Base-by-base conservation (phyloP, 2,797 vertebrate species). In the Aphelocoma californica region DNA sequence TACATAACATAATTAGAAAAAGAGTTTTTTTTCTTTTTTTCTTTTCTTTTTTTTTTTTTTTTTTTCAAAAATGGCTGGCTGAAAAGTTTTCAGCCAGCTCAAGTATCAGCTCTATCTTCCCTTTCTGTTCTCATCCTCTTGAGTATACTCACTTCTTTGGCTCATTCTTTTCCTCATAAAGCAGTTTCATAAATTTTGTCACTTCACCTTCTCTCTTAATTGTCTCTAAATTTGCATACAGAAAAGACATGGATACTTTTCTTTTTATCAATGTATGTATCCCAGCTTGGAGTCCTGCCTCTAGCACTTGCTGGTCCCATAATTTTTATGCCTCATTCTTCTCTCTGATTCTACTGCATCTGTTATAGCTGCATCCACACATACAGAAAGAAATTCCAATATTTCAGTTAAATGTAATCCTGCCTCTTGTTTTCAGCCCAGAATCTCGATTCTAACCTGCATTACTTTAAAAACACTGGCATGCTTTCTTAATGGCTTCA, bases 1-100 rank as follows among this genome's bases (percentile, higher is more conserved):
- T 92, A 90, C 29, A 78, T 80, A 70, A 58, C 28, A 93, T 90
- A 91, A 95, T 94, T 88, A 94, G 57, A 77, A 93, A 94, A 85
- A 80, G 36, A 21, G 7, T 10, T 78, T 29, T 58, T 58, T 54
- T 61, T 11, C 24, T 53, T 25, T 48, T 18, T 44, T 44, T 44
- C 18, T 19, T 45, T 12, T n/a, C 17, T 47, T 51, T 44, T 69
- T 48, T 71, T 65, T 12, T 12, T n/a, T 20, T 47, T 51, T 44
- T 69, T 48, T 71, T 65, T 12, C 8, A 44, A 13, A 87, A 81
- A 66, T 56, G 18, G 2, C 62, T 83, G 77, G 72, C 54, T 79
- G 47, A 69, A 62, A 83, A 70, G n/a, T 73, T 92, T 78, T 60
- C 67, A 75, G 67, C 18, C 70, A 82, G 38, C 45, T 54, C 25